Base-by-base conservation (phyloP, 2,888 invertebrate genomes). In the Pyrochroa serraticornis region DNA sequence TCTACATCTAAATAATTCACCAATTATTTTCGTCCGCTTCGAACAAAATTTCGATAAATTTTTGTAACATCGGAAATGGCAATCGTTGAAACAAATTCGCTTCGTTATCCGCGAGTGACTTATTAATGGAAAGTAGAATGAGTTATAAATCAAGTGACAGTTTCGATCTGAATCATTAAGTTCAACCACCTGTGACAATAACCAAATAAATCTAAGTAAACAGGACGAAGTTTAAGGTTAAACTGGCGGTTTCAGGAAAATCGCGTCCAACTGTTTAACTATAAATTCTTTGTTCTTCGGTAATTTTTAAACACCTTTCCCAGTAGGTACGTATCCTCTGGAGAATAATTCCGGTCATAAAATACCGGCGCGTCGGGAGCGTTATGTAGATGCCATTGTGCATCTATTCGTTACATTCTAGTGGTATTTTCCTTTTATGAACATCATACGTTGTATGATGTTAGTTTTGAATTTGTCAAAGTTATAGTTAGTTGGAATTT, bases 391-490 rank as follows among this genome's bases (percentile, higher is more conserved):
- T 70, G 62, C 62, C 66, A 66, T 67, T 67, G 64, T 67, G 62
- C 65, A 66, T 68, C 63, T 64, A 66, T 68, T 70, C 65, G 67
- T 66, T 68, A 58, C 62, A 56, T 58, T 53, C 56, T 69, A 66
- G 68, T 70, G 68, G 70, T 68, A 71, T 72, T 70, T 68, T 68
- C 72, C 72, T 70, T 72, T 69, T 72, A 69, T 62, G 72, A 67
- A 53, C 63, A 71, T 72, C 71, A 72, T 65, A 72, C 5, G 22
- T 22, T 67, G 70, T 71, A 71, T 71, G 71, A 71, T 67, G 65
- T 62, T 61, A 45, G 58, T 59, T 60, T 22, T 5, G 65, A 68
- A 71, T 67, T 65, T 67, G 70, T 66, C 62, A 69, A 63, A 66
- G 53, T 67, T 65, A 68, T 65, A 52, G 64, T 62, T 59, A n/a